Percentiles rank a stretch among this genome's conserved stretches.
Evolutionary conservation across 1,140 invertebrate species (phyloP).

Genomic region (Periplaneta americana): DNA sequence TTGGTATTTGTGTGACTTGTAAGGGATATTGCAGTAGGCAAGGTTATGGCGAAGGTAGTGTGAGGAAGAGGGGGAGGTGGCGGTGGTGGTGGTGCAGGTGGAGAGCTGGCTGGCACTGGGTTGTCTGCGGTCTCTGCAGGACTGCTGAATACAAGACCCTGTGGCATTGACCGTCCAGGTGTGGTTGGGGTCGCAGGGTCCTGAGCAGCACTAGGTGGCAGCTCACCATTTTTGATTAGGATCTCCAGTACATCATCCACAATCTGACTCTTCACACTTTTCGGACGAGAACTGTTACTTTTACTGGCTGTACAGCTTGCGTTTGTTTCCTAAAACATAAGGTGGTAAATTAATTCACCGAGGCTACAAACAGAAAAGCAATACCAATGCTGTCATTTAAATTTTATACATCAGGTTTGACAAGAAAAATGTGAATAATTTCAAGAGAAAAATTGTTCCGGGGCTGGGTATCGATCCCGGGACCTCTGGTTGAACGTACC

Average conservation of each 20-base stretch:
- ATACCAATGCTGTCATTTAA: too few species aligned
- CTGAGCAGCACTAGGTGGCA: constrained; percentile 80
- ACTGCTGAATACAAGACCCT: constrained; percentile 37
- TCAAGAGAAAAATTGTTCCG: too few species aligned
- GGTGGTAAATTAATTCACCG: too few species aligned
- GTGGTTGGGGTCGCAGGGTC: constrained; percentile 67
- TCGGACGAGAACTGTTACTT: constrained; percentile 3
- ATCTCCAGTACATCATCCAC: constrained; percentile 95
- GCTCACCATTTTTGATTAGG: constrained; percentile 86
- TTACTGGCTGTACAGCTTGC: background rate
- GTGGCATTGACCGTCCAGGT: constrained; percentile 38
- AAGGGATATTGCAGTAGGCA: constrained; percentile 37
- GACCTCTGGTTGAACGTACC: too few species aligned
- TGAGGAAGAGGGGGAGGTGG: constrained; percentile 42
- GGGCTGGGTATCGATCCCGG: too few species aligned
- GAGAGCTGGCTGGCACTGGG: constrained; percentile 26
- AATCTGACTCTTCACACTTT: constrained; percentile 71
- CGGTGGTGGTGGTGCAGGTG: constrained; percentile 34
- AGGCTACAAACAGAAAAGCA: too few species aligned
- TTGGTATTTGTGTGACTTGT: constrained; percentile 6
- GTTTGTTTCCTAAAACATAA: background rate
- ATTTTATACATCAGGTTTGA: too few species aligned
- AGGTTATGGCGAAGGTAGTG: constrained; percentile 41
- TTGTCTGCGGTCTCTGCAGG: constrained; percentile 14
- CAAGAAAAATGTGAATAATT: too few species aligned